These are phyloP conservation scores for Saccopteryx bilineata DNA, from an alignment of 2,113 vertebrate species.

Conservation along the genomic window DNA sequence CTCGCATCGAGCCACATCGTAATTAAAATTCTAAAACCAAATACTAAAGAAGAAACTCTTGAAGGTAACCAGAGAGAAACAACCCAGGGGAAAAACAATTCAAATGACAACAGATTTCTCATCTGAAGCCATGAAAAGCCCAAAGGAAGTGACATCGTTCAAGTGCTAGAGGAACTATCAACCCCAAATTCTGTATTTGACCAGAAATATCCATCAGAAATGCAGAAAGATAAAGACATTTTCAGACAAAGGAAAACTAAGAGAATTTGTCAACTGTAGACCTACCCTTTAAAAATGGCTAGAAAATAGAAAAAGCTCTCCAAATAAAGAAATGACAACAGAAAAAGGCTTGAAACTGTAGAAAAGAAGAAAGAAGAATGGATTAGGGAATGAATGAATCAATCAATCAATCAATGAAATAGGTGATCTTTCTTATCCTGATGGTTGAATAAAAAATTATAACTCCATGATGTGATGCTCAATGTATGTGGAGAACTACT, in stretches of 20 bases:
- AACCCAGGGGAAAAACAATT: background rate
- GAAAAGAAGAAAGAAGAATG: background rate
- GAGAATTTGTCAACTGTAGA: background rate
- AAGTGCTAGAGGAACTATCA: background rate
- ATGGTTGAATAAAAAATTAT: background rate
- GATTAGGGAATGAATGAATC: background rate
- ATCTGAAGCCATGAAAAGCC: background rate
- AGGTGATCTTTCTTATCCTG: background rate
- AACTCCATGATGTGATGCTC: background rate
- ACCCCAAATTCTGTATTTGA: background rate
- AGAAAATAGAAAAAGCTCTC: background rate
- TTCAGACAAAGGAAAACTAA: background rate
- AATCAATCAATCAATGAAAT: background rate
- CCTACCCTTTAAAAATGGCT: background rate
- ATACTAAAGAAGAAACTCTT: background rate
- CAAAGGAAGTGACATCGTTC: background rate
- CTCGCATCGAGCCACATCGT: background rate
- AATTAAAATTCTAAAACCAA: background rate
- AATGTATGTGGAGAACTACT: background rate
- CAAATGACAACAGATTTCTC: background rate
- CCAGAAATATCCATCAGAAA: constrained; percentile 20
- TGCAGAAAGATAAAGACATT: background rate
- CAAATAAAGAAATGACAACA: background rate
- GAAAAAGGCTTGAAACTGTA: background rate
- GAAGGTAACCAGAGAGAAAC: background rate